Evolutionary conservation across 2,888 invertebrate genomes (phyloP).

Genomic region (Hybos culiciformis): DNA sequence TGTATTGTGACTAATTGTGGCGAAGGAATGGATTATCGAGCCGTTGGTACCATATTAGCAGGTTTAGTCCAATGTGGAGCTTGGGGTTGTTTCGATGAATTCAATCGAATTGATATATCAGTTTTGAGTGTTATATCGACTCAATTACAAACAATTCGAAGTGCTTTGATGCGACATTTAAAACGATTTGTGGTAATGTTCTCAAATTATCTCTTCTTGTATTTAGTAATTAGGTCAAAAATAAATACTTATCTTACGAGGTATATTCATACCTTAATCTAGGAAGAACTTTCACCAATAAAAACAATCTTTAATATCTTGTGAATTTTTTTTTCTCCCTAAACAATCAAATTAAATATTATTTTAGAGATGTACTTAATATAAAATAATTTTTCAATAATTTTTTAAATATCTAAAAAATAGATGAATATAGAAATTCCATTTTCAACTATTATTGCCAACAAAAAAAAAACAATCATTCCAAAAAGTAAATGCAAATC

Average conservation of each 20-base stretch:
- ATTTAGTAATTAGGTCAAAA: not conserved
- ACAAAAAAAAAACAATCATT: too few species aligned
- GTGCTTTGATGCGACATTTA: constrained; percentile 61
- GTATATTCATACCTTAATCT: too few species aligned
- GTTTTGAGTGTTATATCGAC: constrained; percentile 87
- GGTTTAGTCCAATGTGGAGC: constrained; percentile 48
- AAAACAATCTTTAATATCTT: too few species aligned
- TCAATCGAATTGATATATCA: constrained; percentile 84
- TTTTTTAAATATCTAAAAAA: too few species aligned
- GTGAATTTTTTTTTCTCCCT: too few species aligned
- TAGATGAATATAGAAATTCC: too few species aligned
- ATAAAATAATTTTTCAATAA: too few species aligned
- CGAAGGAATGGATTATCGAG: constrained; percentile 83
- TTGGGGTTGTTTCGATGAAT: constrained; percentile 94
- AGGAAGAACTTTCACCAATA: too few species aligned
- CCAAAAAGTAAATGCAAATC: too few species aligned
- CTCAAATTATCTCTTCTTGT: not conserved
- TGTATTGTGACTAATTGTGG: constrained; percentile 86
- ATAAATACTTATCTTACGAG: not conserved
- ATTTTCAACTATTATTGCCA: too few species aligned
- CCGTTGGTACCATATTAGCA: constrained; percentile 62
- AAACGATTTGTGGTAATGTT: constrained; percentile 55
- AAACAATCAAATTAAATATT: too few species aligned
- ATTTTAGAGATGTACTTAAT: too few species aligned
- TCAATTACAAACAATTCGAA: constrained; percentile 78